Evolutionary conservation across 1,140 invertebrate genomes (phyloP).

Genomic region (Lanistes nyassanus): DNA sequence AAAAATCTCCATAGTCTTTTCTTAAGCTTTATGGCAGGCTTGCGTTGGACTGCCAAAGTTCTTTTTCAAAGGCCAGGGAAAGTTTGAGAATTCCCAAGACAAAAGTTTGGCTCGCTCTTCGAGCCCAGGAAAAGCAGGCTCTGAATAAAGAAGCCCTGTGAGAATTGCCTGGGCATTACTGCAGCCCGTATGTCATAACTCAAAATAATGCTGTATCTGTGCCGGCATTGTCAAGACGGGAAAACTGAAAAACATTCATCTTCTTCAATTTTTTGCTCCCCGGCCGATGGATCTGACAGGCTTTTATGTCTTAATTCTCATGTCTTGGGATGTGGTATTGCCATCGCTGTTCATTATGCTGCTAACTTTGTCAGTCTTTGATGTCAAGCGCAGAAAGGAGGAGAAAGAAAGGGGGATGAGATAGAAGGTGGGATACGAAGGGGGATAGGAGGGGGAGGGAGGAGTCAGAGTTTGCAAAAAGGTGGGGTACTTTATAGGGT

Average conservation of each 20-base stretch:
- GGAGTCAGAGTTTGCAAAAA: background rate
- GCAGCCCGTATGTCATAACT: constrained; percentile 8
- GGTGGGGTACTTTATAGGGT: background rate
- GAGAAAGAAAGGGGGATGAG: background rate
- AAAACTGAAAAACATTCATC: constrained; percentile 21
- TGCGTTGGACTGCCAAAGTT: too few relatives aligned
- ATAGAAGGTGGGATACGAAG: background rate
- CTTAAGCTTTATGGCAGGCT: too few relatives aligned
- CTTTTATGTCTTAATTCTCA: constrained; percentile 22
- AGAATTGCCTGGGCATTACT: too few relatives aligned
- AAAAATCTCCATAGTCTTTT: too few relatives aligned
- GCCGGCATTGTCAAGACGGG: constrained; percentile 14
- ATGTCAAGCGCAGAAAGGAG: background rate
- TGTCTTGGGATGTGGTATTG: constrained; percentile 12
- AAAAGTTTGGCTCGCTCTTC: background rate
- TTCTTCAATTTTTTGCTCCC: background rate
- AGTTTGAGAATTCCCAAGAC: constrained; percentile 11
- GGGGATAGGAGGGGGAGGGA: background rate
- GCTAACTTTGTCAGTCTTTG: background rate
- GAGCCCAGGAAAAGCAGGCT: too few relatives aligned
- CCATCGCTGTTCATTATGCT: constrained; percentile 18
- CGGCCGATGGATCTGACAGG: constrained; percentile 12
- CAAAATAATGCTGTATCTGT: constrained; percentile 17
- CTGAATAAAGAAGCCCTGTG: too few relatives aligned
- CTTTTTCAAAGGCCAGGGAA: background rate